A percentile compares a stretch with the other conserved stretches of the same genome.
phyloP scores from a whole-genome alignment of 2,888 invertebrate genomes.

The Sesia apiformis region DNA sequence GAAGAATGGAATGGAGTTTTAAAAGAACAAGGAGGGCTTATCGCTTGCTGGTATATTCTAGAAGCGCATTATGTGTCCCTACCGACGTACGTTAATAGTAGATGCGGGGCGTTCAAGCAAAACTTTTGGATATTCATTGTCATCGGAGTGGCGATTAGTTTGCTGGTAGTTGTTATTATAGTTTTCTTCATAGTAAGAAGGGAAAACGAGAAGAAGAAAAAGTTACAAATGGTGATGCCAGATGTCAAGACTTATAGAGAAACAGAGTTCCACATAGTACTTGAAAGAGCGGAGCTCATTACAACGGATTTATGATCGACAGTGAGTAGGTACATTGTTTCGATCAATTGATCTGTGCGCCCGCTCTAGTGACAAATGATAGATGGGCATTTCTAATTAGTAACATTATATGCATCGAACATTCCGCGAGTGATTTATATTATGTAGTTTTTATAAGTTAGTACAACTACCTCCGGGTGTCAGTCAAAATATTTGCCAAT shows the following conservation, averaged over 20 bases:
- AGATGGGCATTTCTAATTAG: conserved; percentile 7
- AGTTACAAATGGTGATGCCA: conserved; percentile 83
- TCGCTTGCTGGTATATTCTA: conserved; percentile 56
- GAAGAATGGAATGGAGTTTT: conserved; percentile 48
- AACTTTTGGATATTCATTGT: conserved; percentile 64
- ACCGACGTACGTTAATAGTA: conserved; percentile 50
- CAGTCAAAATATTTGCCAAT: conserved; percentile 42
- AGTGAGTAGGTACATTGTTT: background rate
- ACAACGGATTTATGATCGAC: conserved; percentile 81
- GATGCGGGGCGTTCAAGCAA: conserved; percentile 58
- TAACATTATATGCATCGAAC: conserved; percentile 12
- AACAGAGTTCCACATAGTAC: conserved; percentile 89
- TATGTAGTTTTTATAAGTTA: conserved; percentile 11
- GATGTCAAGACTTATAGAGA: conserved; percentile 88
- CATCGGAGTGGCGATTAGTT: conserved; percentile 58
- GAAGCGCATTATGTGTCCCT: conserved; percentile 50
- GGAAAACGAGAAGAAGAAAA: conserved; percentile 73
- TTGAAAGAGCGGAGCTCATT: conserved; percentile 87
- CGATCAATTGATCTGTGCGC: background rate
- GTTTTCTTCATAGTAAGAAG: conserved; percentile 58
- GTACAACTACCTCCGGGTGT: conserved; percentile 37
- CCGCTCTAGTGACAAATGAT: conserved; percentile 4
- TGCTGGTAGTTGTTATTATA: conserved; percentile 60
- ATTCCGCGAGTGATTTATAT: conserved; percentile 16
- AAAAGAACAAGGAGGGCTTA: conserved; percentile 44